Conservation (phyloP, 2,797 vertebrate species). For the Thunnus albacares region DNA sequence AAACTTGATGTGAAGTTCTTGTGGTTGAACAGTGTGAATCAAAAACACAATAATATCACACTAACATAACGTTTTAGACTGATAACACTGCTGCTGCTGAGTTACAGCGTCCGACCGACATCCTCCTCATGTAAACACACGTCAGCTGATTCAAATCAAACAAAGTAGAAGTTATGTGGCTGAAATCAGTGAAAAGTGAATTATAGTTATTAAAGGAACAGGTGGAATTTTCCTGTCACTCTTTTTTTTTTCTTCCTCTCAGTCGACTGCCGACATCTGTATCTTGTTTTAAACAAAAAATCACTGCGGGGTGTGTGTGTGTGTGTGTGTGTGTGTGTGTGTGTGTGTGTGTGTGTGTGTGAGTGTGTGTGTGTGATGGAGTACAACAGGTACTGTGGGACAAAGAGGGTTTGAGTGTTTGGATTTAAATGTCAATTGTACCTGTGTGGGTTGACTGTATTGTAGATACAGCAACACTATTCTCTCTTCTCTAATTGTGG, state of each 20-base stretch:
- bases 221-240: background rate
- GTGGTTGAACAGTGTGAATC: too few relatives aligned
- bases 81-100: background rate
- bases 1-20: too few relatives aligned
- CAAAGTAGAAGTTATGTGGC: background rate
- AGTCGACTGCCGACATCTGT: background rate
- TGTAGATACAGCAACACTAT: slow-evolving; percentile 21
- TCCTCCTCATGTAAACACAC: too few relatives aligned
- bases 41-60: background rate
- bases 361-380: slow-evolving; percentile 12
- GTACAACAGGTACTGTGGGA: slow-evolving; percentile 54
- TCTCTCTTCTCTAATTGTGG: slow-evolving; percentile 29
- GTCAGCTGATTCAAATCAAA: background rate
- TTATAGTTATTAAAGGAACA: background rate
- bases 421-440: slow-evolving; percentile 70
- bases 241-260: too few relatives aligned
- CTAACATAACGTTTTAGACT: background rate
- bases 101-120: background rate
- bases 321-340: too few relatives aligned
- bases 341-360: background rate
- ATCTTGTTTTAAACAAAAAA: slow-evolving; percentile 10
- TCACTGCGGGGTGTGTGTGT: background rate
- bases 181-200: background rate
- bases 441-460: slow-evolving; percentile 66
- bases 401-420: slow-evolving; percentile 67